These are phyloP conservation scores for Drosophila ercepeae DNA, from an alignment of 1,140 invertebrate species.

Conservation along the genomic window DNA sequence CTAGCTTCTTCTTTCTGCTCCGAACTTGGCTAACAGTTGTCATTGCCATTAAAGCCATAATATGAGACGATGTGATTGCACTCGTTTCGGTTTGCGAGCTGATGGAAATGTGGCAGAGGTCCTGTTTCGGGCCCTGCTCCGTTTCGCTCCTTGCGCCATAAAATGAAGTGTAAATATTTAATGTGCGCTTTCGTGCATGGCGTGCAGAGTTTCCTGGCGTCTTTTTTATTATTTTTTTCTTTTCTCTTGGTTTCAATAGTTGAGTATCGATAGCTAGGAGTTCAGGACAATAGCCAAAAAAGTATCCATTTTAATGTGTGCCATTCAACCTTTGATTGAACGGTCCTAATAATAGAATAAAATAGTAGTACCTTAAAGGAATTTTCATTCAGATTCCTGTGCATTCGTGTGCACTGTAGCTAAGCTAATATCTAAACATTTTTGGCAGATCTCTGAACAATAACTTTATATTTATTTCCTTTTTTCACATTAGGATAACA, in stretches of 20 bases:
- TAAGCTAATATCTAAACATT: no score
- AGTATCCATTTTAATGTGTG: conserved; percentile 28
- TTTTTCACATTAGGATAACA: neutral
- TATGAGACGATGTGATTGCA: conserved; percentile 78
- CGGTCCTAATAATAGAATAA: neutral
- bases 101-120: conserved; percentile 35
- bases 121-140: conserved; percentile 2
- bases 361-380: no score
- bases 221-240: conserved; percentile 10
- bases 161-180: conserved; percentile 84
- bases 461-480: neutral
- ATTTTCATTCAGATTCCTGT: no score
- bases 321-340: conserved; percentile 16
- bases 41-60: conserved; percentile 80
- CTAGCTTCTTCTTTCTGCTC: conserved; percentile 24
- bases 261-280: conserved; percentile 15
- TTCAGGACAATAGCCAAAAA: conserved; percentile 3
- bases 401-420: no score
- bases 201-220: conserved; percentile 54
- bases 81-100: conserved; percentile 44
- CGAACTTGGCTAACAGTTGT: conserved; percentile 69
- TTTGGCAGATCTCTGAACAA: neutral
- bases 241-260: conserved; percentile 26
- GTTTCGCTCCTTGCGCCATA: conserved; percentile 56
- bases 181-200: conserved; percentile 81